Evolutionary conservation across 2,888 invertebrate species (phyloP).

Genomic region (Tipula helvola): DNA sequence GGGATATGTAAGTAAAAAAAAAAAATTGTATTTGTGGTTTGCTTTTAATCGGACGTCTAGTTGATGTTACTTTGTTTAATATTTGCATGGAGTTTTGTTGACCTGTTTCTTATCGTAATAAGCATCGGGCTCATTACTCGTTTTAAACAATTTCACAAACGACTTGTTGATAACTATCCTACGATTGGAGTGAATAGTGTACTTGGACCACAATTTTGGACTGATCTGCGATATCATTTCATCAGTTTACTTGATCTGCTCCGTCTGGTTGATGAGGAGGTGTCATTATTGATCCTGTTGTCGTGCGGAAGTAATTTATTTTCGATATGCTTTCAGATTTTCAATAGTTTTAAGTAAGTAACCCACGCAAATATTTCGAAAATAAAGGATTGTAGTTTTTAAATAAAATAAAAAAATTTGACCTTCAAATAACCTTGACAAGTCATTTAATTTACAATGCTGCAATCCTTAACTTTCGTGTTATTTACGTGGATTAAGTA

Average conservation of each 20-base stretch:
- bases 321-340: conserved; percentile 60
- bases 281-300: conserved; percentile 51
- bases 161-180: conserved; percentile 23
- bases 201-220: conserved; percentile 40
- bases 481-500: no score
- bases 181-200: neutral
- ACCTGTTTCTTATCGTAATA: conserved; percentile 54
- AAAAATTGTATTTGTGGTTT: neutral
- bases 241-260: conserved; percentile 49
- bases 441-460: no score
- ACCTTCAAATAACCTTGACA: no score
- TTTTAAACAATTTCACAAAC: conserved; percentile 46
- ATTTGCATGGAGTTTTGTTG: conserved; percentile 60
- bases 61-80: conserved; percentile 37
- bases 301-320: conserved; percentile 59
- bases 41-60: neutral
- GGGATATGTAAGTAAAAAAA: neutral
- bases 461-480: neutral
- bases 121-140: conserved; percentile 50
- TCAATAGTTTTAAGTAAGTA: conserved; percentile 33
- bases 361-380: no score
- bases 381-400: no score
- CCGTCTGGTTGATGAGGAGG: conserved; percentile 42
- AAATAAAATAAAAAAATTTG: no score
- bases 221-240: conserved; percentile 50